Evolutionary conservation across 2,797 vertebrate genomes (phyloP).

Genomic region (Enteromius unitaeniatus): DNA sequence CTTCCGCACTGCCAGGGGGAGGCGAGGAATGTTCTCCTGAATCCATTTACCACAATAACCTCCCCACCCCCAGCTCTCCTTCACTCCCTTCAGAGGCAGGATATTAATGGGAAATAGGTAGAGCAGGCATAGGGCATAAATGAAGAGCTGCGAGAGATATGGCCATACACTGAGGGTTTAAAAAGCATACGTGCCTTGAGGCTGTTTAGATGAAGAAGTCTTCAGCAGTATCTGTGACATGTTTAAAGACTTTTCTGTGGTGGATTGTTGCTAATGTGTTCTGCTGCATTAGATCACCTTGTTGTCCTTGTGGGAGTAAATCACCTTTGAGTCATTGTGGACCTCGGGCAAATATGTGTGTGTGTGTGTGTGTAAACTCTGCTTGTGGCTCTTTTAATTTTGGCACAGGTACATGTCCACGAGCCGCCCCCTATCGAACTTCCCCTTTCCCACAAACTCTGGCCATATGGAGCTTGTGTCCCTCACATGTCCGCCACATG

Average conservation of each 20-base stretch:
- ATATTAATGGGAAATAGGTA: conserved; percentile 46
- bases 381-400: conserved; percentile 32
- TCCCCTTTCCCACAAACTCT: conserved; percentile 44
- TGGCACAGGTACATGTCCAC: conserved; percentile 59
- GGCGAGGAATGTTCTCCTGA: conserved; percentile 53
- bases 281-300: conserved; percentile 35
- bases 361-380: conserved; percentile 30
- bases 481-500: conserved; percentile 57
- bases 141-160: conserved; percentile 39
- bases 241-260: conserved; percentile 18
- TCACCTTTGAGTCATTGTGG: background rate
- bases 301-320: conserved; percentile 32
- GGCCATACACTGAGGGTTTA: conserved; percentile 26
- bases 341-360: background rate
- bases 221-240: conserved; percentile 2
- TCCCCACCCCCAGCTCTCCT: conserved; percentile 37
- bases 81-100: conserved; percentile 38
- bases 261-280: conserved; percentile 22
- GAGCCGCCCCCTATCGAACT: conserved; percentile 34
- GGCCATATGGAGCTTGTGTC: conserved; percentile 66
- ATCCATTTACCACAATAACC: conserved; percentile 53
- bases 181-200: conserved; percentile 14
- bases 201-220: conserved; percentile 24
- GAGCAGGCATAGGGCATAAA: conserved; percentile 40
- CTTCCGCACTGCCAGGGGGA: conserved; percentile 49